Evolutionary conservation across 1,140 invertebrate genomes (phyloP), one percentile per base, ranked within the genome.

Genomic region (Drosophila sucinea): DNA sequence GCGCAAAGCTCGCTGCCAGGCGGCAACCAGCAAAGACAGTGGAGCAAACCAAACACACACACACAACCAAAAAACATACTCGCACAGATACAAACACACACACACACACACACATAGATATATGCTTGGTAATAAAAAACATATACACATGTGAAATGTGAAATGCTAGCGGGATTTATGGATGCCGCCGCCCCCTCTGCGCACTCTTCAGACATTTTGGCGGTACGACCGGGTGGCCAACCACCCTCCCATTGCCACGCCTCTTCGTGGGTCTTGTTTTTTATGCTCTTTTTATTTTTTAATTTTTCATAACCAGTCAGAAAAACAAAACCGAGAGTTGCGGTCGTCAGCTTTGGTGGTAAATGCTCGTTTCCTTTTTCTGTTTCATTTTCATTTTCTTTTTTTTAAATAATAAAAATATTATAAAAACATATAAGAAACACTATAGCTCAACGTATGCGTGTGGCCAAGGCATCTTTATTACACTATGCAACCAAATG

Each of bases 101-200:
- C 60, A 66, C 70, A 64, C 47, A 41, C 41, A 67, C 51, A 51
- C 35, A 60, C 41, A 51, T 67, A 55, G 5, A 67, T 47, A 63
- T 40, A 67, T 41, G 60, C 47, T 40, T 54, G 82, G 83, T 76
- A 87, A 86, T 86, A 86, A 87, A 86, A 86, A 87, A 87, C 79
- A 72, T 77, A 83, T 83, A 86, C 82, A 86, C 82, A 86, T 86
- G 83, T 86, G 82, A 86, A 86, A 86, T 87, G 72, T 86, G 83
- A 87, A 87, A 83, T 79, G 60, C 72, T 70, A 62, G 76, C 79
- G 76, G 79, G 82, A 86, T 87, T 86, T 86, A 86, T 86, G 76
- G 79, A 87, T 67, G 83, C 55, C 69, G 79, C 47, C 69, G 25
- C 23, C 55, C 3, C 55, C 11, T 33, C 23, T 8, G 35, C 27